These are phyloP conservation scores for Daktulosphaira vitifoliae DNA, from an alignment of 1,140 invertebrate species.

Conservation along the genomic window DNA sequence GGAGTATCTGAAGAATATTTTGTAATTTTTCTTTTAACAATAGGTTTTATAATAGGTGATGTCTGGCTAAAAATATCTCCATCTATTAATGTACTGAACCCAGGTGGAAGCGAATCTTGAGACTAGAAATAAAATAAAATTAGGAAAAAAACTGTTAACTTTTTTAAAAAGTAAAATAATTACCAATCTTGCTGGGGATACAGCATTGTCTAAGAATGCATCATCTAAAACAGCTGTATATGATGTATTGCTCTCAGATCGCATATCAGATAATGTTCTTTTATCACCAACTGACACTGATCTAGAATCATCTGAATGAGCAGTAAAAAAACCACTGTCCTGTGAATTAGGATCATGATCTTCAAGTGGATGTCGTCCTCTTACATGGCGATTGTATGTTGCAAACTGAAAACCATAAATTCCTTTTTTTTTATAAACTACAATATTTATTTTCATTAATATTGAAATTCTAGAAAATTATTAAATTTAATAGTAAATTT, in stretches of 20 bases:
- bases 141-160: not conserved
- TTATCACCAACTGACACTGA: constrained; percentile 3
- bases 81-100: constrained; percentile 17
- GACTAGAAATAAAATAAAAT: constrained; percentile 13
- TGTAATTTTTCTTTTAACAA: not conserved
- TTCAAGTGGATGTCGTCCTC: constrained; percentile 37
- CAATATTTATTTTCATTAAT: too few species aligned
- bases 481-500: too few species aligned
- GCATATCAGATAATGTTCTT: not conserved
- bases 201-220: constrained; percentile 5
- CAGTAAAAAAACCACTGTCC: constrained; percentile 50
- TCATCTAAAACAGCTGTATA: not conserved
- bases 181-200: constrained; percentile 25
- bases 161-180: not conserved
- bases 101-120: constrained; percentile 11
- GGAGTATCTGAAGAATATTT: not conserved
- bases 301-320: constrained; percentile 36
- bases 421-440: too few species aligned
- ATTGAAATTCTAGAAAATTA: too few species aligned
- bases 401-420: constrained; percentile 18
- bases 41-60: constrained; percentile 22
- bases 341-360: constrained; percentile 49
- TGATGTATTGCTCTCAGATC: not conserved
- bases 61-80: constrained; percentile 10
- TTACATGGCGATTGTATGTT: not conserved